Evolutionary conservation across 2,888 invertebrate species (phyloP), one percentile per base, ranked within the genome.

Genomic region (Slavum lentiscoides): DNA sequence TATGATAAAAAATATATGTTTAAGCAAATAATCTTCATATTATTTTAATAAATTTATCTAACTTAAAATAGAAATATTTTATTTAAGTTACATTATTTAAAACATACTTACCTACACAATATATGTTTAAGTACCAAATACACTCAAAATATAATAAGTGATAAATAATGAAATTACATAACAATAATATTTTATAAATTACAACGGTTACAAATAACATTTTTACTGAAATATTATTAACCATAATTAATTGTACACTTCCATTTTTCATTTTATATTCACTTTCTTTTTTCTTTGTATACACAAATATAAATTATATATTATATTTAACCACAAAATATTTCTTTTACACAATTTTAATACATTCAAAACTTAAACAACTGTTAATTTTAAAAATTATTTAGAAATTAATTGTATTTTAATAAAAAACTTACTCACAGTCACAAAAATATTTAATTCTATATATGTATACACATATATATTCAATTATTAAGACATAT

Each of bases 51-150:
- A 49, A 49, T 11, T 0, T 13, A 11, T 13, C 49, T 43, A 43
- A 59, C 15, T 21, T 39, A 21, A 74, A 55, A 67, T 67, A 37
- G 6, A 58, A 59, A 21, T 13, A 43, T 21, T 39, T 2, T 15
- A 59, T 6, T 37, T 43, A 21, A 39, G 2, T 66, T n/a, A 67
- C 23, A 49, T 66, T 67, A 67, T 30, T 67, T 23, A 58, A 75
- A 59, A 67, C 8, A 75, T 75, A 75, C 67, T 75, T 75, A 75
- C 75, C 67, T 11, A 67, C 11, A 23, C 11, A 66, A 49, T 43
- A 39, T 39, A 43, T 49, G 13, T 49, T 13, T 49, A 49, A 13
- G 49, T 49, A 49, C 15, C 49, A 49, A 49, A 13, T 49, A 49
- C 11, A 49, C 13, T 13, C 49, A 49, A 11, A 49, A 49, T 49